Percentiles rank a stretch among this genome's conserved stretches.
These are phyloP conservation scores for Agonum fuliginosum DNA, from an alignment of 2,888 invertebrate species.

Conservation along the genomic window DNA sequence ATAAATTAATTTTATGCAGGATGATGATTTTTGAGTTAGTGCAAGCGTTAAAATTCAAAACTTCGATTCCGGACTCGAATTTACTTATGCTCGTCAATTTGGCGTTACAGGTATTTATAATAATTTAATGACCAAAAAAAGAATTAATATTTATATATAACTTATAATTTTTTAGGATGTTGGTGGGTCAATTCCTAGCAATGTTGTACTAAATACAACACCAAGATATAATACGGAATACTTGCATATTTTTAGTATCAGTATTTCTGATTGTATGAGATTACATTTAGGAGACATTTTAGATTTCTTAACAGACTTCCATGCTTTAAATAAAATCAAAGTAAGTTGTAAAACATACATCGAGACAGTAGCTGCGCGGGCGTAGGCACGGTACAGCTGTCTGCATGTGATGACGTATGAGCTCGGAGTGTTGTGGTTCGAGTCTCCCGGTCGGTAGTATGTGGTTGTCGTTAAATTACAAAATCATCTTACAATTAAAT, in stretches of 20 bases:
- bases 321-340: slow-evolving; percentile 97
- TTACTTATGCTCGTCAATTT: slow-evolving; percentile 92
- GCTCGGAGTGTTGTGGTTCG: too few species aligned
- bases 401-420: too few species aligned
- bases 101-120: slow-evolving; percentile 81
- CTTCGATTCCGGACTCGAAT: slow-evolving; percentile 95
- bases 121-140: slow-evolving; percentile 22
- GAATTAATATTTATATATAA: slow-evolving; percentile 40
- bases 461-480: too few species aligned
- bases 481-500: too few species aligned
- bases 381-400: too few species aligned
- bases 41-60: slow-evolving; percentile 96
- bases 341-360: slow-evolving; percentile 75
- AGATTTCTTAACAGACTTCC: slow-evolving; percentile 96
- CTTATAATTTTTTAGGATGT: slow-evolving; percentile 76
- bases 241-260: slow-evolving; percentile 81
- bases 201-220: slow-evolving; percentile 79
- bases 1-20: slow-evolving; percentile 93
- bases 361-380: too few species aligned
- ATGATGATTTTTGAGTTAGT: slow-evolving; percentile 95
- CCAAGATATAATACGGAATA: slow-evolving; percentile 69
- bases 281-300: slow-evolving; percentile 94
- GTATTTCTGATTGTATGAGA: slow-evolving; percentile 95
- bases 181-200: slow-evolving; percentile 91
- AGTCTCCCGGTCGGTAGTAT: too few species aligned